Evolutionary conservation across 2,888 invertebrate genomes (phyloP).

Genomic region (Entomobrya multifasciata): DNA sequence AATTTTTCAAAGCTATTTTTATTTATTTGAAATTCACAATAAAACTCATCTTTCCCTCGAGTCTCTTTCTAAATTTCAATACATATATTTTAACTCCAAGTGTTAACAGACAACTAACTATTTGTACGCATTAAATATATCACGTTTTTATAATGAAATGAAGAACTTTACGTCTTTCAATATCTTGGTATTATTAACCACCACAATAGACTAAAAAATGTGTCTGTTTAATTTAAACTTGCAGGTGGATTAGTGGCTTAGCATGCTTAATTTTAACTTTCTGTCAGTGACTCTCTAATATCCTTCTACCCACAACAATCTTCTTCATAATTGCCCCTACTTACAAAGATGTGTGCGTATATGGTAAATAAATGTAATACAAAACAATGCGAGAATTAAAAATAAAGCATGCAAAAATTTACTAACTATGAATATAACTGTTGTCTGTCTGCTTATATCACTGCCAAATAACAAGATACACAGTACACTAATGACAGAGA

Average conservation of each 20-base stretch:
- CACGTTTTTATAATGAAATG: not conserved
- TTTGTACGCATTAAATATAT: not conserved
- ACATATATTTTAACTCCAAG: too few relatives aligned
- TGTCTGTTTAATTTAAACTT: slow-evolving; percentile 20
- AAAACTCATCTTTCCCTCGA: too few relatives aligned
- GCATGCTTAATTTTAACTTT: slow-evolving; percentile 21
- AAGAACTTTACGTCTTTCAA: slow-evolving; percentile 6
- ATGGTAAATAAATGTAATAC: not conserved
- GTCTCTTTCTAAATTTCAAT: too few relatives aligned
- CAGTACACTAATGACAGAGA: too few relatives aligned
- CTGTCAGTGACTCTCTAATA: slow-evolving; percentile 40
- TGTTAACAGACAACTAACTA: too few relatives aligned
- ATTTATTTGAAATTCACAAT: too few relatives aligned
- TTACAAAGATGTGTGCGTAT: too few relatives aligned
- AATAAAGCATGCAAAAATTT: slow-evolving; percentile 12
- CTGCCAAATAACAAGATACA: not conserved
- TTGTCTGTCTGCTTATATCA: too few relatives aligned
- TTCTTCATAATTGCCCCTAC: not conserved
- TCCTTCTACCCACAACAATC: not conserved
- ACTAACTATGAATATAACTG: slow-evolving; percentile 4
- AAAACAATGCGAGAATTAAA: too few relatives aligned
- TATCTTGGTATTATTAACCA: slow-evolving; percentile 12
- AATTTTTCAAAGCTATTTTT: too few relatives aligned
- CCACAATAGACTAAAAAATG: not conserved
- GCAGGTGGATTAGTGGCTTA: not conserved